Evolutionary conservation across 2,113 vertebrate genomes (phyloP).

Genomic region (Enhydra lutris): DNA sequence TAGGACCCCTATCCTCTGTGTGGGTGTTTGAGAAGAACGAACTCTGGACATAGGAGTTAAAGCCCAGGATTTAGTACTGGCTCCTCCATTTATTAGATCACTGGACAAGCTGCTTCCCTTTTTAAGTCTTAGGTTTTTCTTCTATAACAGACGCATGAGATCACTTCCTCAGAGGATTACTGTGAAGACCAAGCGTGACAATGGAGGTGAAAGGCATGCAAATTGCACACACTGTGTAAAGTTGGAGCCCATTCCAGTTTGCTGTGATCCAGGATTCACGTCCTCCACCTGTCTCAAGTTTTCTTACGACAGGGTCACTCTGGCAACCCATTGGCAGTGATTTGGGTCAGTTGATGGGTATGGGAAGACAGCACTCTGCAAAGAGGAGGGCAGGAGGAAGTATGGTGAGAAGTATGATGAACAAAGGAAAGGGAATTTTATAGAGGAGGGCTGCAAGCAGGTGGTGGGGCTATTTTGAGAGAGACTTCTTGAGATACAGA

Average conservation of each 20-base stretch:
- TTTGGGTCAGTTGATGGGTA: neutral
- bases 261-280: neutral
- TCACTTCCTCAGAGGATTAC: neutral
- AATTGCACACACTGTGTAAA: neutral
- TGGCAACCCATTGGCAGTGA: neutral
- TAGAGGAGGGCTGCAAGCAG: neutral
- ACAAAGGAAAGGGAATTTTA: neutral
- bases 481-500: neutral
- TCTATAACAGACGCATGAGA: neutral
- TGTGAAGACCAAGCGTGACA: neutral
- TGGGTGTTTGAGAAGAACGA: neutral
- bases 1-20: neutral
- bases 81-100: neutral
- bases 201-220: neutral
- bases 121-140: conserved; percentile 2
- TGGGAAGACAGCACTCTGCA: neutral
- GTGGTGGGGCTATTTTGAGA: neutral
- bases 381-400: neutral
- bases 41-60: neutral
- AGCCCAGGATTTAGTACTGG: neutral
- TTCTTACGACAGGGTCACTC: neutral
- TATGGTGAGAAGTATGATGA: neutral
- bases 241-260: neutral
- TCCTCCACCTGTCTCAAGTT: neutral
- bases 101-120: neutral